A percentile compares a stretch with the other conserved stretches of the same genome.
phyloP scores from a whole-genome alignment of 2,113 vertebrate genomes.

The Microtus richardsoni region DNA sequence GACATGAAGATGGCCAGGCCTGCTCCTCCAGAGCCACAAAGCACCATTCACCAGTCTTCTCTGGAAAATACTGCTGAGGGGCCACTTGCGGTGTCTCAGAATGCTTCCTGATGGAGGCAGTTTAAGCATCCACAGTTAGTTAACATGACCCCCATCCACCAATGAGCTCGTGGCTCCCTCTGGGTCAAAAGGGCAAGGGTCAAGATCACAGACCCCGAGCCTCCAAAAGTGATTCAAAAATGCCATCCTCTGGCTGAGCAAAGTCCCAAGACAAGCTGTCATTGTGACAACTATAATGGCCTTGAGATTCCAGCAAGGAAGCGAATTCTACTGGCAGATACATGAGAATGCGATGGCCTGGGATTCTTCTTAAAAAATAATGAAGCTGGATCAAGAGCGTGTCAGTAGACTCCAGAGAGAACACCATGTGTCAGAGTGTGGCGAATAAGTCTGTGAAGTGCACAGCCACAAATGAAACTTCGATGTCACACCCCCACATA shows the following conservation, averaged over 20 bases:
- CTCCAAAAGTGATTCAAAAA: background rate
- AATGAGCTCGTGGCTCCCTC: background rate
- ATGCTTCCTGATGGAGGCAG: background rate
- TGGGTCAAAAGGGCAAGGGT: background rate
- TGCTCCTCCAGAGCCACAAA: background rate
- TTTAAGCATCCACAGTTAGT: background rate
- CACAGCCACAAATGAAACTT: background rate
- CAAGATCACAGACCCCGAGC: background rate
- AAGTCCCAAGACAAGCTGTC: background rate
- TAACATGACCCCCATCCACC: rapidly evolving
- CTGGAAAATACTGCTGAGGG: background rate
- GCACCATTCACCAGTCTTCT: rapidly evolving
- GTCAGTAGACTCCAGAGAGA: background rate
- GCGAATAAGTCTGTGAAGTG: background rate
- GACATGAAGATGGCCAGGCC: rapidly evolving
- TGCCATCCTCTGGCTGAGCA: background rate
- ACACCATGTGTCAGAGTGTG: rapidly evolving
- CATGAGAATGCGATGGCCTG: background rate
- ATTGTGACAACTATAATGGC: background rate
- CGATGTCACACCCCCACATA: background rate
- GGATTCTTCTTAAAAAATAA: background rate
- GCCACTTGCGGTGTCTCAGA: rapidly evolving
- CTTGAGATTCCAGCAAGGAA: conserved; percentile 57
- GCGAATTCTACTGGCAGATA: conserved; percentile 55
- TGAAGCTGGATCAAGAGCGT: background rate